phyloP scores from a whole-genome alignment of 2,113 vertebrate genomes.

The Oncorhynchus kisutch region DNA sequence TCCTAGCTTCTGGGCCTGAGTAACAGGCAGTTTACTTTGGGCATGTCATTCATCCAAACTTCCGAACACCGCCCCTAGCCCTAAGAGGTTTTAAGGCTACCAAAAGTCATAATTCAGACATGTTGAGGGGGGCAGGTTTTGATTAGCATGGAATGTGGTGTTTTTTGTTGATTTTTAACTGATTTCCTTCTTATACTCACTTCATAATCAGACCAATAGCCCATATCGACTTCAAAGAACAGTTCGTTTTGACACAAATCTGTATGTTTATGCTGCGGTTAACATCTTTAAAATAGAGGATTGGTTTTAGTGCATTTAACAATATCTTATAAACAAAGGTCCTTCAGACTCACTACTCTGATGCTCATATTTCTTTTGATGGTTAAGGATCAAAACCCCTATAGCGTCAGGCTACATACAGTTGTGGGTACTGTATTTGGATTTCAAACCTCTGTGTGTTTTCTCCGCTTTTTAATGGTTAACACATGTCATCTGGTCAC shows the following conservation, averaged over 20 bases:
- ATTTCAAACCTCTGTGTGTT: constrained; percentile 17
- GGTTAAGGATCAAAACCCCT: neutral
- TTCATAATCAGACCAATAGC: neutral
- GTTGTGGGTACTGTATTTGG: neutral
- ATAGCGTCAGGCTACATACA: neutral
- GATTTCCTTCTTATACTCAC: neutral
- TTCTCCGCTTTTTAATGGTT: neutral
- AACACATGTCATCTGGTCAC: constrained; percentile 32
- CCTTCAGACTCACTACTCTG: neutral
- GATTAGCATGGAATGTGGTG: too few relatives aligned
- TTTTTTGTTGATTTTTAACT: too few relatives aligned
- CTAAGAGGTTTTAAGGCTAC: too few relatives aligned
- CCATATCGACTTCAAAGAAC: neutral
- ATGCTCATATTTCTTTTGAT: neutral
- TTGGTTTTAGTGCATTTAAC: neutral
- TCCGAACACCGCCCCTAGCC: too few relatives aligned
- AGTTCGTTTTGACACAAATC: neutral
- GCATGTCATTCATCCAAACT: too few relatives aligned
- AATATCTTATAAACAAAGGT: neutral
- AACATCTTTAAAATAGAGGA: neutral
- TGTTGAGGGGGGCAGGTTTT: too few relatives aligned
- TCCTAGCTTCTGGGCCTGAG: too few relatives aligned
- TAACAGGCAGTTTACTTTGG: too few relatives aligned
- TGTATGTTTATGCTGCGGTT: neutral
- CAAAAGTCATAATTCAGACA: too few relatives aligned